Evolutionary conservation across 2,113 vertebrate species (phyloP), one percentile per base, ranked within the genome.

Genomic region (Muntiacus muntjak): DNA sequence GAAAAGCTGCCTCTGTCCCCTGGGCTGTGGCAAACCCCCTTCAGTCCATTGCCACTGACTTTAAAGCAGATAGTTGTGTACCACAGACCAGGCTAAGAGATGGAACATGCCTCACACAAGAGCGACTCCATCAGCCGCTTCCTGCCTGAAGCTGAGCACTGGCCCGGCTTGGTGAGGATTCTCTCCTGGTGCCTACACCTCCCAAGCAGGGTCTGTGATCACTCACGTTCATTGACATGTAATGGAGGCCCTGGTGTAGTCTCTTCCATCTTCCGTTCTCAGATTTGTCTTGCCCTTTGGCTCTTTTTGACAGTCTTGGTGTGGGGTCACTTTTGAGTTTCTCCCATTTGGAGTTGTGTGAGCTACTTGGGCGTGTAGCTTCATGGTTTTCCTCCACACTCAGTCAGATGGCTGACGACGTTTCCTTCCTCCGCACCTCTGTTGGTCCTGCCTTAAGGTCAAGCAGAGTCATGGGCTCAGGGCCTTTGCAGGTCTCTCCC

Each of bases 261-360:
- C 10, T 89, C 54, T 89, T 23, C 55, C 16, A 0, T 85, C 54
- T 92, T 17, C 55, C 5, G 0, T 91, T 78, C 85, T 86, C 57
- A 47, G 21, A 74, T 81, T 36, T 85, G 15, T 85, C 17, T 71
- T 91, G 36, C 13, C 50, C 88, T 67, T 28, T 60, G 79, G 19
- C 45, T 96, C 88, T 47, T 96, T 90, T 47, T 64, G n/a, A 45
- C n/a, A 78, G 78, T 55, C 74, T 96, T 21, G 10, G 52, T 86
- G 45, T 36, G 17, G 50, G 47, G 45, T 15, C 67, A 71, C 12
- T 87, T 83, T 40, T 86, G 52, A 60, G 30, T 85, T 85, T 60
- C 17, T 74, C 13, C 26, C 52, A 15, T 64, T 57, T 78, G 60
- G 71, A 78, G 47, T 7, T 43, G 50, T 79, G 52, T 89, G 60